Base-by-base conservation (phyloP, 1,140 invertebrate genomes). In the Phthorimaea operculella region DNA sequence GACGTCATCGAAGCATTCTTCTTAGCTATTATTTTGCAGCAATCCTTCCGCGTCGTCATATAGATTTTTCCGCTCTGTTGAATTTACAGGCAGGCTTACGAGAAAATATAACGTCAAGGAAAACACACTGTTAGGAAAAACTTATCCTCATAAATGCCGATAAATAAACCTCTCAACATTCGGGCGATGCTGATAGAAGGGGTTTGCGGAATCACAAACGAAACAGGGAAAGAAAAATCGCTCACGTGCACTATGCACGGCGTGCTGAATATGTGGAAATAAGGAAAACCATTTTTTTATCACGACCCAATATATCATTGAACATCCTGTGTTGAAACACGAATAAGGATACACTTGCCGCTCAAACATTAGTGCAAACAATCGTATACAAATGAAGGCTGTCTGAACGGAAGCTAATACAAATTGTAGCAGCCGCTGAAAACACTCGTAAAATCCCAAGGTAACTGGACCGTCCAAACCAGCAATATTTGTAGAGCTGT, bases 401-500 rank as follows among this genome's bases (percentile, higher is more conserved):
- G 36, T 39, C n/a, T 39, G n/a, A 39, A 39, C 21, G 21, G 21
- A 28, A 28, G 21, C 21, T 28, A 42, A 42, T 3, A 14, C 11
- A 42, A 42, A 42, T 42, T 11, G 39, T 42, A 8, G 39, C 14
- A 42, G 39, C 39, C 39, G 9, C 11, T n/a, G 14, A 11, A 28
- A 28, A 28, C 21, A 28, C 21, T 28, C 21, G 21, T 28, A 28
- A 28, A 28, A 28, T 28, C 21, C 21, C 21, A 28, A 28, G 21
- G 21, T 28, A 28, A 28, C 21, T 28, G 6, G 21, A 28, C 21
- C 21, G 21, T 28, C 21, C 21, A 28, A 28, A 28, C 21, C 44
- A 15, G 15, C 44, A 16, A 47, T 47, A 16, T 47, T 47, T 47
- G 44, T 47, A 47, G 16, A 47, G 44, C 12, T 47, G 44, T 17